Percentiles rank a stretch among this genome's conserved stretches.
Conservation (phyloP, 2,888 invertebrate species). For the Meliscaeva auricollis region DNA sequence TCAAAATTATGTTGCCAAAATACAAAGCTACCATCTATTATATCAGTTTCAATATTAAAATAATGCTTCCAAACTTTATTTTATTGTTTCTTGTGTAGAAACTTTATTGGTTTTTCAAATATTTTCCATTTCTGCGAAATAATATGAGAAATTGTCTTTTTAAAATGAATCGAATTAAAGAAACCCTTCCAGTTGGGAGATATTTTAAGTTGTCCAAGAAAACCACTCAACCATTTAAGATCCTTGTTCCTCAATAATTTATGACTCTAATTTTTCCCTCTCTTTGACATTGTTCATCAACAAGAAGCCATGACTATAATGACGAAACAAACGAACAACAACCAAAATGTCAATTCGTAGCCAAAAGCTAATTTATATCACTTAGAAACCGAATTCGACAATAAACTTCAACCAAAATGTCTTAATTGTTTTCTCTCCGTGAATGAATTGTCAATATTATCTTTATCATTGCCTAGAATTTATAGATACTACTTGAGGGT, state of each 20-base stretch:
- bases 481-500: not conserved
- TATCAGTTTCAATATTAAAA: no score
- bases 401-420: not conserved
- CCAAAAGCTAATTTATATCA: no score
- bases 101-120: no score
- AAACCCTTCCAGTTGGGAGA: constrained; percentile 40
- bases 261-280: constrained; percentile 13
- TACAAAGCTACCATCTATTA: no score
- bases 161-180: no score
- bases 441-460: constrained; percentile 57
- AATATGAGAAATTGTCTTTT: no score
- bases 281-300: not conserved
- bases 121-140: no score
- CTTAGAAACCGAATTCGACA: not conserved
- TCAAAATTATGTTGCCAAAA: no score
- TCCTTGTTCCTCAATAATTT: constrained; percentile 54
- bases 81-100: no score
- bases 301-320: not conserved
- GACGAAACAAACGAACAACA: not conserved
- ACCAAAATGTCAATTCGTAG: not conserved
- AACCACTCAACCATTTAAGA: constrained; percentile 43
- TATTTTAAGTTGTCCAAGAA: constrained; percentile 44
- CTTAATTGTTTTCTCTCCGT: constrained; percentile 53
- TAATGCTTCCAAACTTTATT: no score
- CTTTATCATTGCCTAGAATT: constrained; percentile 15